phyloP scores from a whole-genome alignment of 2,113 vertebrate species.

The Acrocephalus kingi region DNA sequence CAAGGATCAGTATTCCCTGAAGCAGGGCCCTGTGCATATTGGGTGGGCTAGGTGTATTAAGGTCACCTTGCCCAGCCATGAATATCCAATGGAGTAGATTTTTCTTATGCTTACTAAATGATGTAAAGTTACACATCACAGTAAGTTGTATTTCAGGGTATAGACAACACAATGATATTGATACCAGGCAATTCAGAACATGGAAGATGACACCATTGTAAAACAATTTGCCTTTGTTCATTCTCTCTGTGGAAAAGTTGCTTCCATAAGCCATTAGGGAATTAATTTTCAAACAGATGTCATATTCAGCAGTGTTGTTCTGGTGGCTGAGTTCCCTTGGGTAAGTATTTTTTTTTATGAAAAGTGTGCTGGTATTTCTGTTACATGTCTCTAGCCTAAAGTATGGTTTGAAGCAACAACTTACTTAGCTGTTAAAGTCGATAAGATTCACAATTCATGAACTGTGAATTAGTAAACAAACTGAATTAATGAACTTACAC shows the following conservation, averaged over 20 bases:
- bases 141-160: not conserved
- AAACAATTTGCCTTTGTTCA: not conserved
- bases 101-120: not conserved
- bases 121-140: not conserved
- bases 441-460: constrained; percentile 14
- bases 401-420: not conserved
- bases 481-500: not conserved
- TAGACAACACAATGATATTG: not conserved
- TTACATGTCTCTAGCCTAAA: not conserved
- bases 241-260: not conserved
- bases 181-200: not conserved
- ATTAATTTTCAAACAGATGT: not conserved
- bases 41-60: not conserved
- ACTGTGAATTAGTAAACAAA: constrained; percentile 16
- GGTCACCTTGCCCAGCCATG: not conserved
- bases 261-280: not conserved
- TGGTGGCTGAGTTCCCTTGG: not conserved
- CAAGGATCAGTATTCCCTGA: not conserved
- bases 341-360: not conserved
- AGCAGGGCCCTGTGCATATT: not conserved
- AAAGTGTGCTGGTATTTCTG: not conserved
- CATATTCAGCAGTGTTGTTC: not conserved
- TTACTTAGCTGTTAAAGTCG: constrained; percentile 13
- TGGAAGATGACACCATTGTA: not conserved
- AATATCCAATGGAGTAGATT: not conserved